phyloP scores from a whole-genome alignment of 2,113 vertebrate species.

The Hypomesus transpacificus region DNA sequence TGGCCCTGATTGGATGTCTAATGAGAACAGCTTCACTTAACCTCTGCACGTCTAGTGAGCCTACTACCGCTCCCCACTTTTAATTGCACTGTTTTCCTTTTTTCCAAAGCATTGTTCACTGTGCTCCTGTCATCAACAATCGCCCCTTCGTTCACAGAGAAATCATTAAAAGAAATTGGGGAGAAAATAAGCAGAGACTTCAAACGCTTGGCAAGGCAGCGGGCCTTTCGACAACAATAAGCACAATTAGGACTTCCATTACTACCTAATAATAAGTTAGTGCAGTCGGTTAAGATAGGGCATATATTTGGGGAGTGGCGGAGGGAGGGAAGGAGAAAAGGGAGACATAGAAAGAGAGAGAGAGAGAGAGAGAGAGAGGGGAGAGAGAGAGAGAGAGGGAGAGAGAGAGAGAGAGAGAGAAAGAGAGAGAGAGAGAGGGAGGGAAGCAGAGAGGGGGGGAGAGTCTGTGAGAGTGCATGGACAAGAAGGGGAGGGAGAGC shows the following conservation, averaged over 20 bases:
- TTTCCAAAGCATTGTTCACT: conserved; percentile 33
- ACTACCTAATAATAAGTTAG: conserved; percentile 48
- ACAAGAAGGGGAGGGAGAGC: neutral
- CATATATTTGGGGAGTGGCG: neutral
- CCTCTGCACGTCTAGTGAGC: conserved; percentile 25
- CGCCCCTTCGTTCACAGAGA: conserved; percentile 28
- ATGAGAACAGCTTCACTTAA: conserved; percentile 28
- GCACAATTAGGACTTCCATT: conserved; percentile 59
- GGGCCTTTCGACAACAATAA: conserved; percentile 46
- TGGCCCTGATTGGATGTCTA: neutral
- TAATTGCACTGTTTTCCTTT: conserved; percentile 23
- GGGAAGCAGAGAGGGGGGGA: no score
- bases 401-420: neutral
- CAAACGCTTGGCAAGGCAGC: conserved; percentile 53
- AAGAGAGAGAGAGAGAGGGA: neutral
- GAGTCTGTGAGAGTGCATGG: neutral
- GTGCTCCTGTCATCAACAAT: conserved; percentile 43
- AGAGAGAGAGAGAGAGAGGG: no score
- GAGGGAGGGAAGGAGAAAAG: neutral
- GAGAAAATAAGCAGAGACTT: conserved; percentile 47
- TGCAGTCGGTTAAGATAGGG: neutral
- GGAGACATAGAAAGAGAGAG: neutral
- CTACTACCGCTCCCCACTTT: conserved; percentile 1
- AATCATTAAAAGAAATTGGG: conserved; percentile 67
- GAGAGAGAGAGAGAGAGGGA: neutral